These are phyloP conservation scores for Acanthosoma haemorrhoidale DNA, from an alignment of 2,888 invertebrate species.

Conservation along the genomic window DNA sequence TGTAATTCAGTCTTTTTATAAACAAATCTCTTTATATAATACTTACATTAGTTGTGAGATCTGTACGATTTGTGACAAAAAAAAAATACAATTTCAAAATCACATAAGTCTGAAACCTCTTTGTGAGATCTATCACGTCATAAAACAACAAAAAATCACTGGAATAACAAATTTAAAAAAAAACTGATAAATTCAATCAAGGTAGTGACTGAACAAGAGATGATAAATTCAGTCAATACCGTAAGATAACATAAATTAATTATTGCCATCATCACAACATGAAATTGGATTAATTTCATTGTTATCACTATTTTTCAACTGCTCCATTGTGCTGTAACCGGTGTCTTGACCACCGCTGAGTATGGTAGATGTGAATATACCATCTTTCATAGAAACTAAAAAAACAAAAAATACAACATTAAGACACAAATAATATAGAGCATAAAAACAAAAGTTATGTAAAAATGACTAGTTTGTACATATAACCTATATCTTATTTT, in stretches of 20 bases:
- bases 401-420: neutral
- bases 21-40: conserved; percentile 1
- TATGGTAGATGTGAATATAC: conserved; percentile 23
- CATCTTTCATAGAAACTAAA: neutral
- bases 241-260: neutral
- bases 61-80: too few species aligned
- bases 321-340: conserved; percentile 26
- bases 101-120: neutral
- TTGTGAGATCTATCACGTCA: neutral
- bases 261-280: neutral
- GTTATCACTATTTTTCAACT: conserved; percentile 9
- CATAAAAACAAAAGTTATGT: too few species aligned
- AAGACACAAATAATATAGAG: too few species aligned
- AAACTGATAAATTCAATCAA: too few species aligned
- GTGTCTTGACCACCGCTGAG: conserved; percentile 16
- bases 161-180: too few species aligned
- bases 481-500: too few species aligned
- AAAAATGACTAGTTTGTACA: too few species aligned
- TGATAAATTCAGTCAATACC: neutral
- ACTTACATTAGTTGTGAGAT: too few species aligned
- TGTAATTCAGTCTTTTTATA: conserved; percentile 1
- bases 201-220: neutral
- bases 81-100: neutral
- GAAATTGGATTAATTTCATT: conserved; percentile 7
- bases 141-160: neutral